These are phyloP conservation scores for Anoplophora glabripennis DNA, from an alignment of 1,140 invertebrate species.

Conservation along the genomic window DNA sequence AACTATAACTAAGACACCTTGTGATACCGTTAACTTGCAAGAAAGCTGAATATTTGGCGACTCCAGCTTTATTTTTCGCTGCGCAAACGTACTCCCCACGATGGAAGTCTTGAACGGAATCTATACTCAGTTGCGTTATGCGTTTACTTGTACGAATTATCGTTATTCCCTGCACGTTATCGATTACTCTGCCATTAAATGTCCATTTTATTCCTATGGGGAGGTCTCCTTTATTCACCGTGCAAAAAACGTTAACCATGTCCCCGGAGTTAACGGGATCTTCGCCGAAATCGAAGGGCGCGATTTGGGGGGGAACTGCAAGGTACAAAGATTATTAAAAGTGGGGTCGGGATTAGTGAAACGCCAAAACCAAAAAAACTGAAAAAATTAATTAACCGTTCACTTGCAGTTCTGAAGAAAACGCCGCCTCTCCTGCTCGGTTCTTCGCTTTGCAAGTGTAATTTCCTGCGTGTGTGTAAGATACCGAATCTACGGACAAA, in stretches of 20 bases:
- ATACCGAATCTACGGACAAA: conserved; percentile 70
- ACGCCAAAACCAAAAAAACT: background rate
- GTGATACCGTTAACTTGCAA: conserved; percentile 62
- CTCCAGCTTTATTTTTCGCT: conserved; percentile 66
- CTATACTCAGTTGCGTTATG: conserved; percentile 64
- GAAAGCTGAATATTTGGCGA: conserved; percentile 55
- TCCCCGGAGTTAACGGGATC: conserved; percentile 57
- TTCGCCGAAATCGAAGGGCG: conserved; percentile 52
- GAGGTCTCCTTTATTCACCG: conserved; percentile 57
- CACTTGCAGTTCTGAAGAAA: conserved; percentile 64
- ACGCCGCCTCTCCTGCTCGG: conserved; percentile 65
- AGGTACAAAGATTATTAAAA: conserved; percentile 44
- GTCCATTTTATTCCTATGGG: conserved; percentile 55
- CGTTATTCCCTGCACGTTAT: conserved; percentile 33
- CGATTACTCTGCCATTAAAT: conserved; percentile 34
- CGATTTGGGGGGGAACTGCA: conserved; percentile 55
- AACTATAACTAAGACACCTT: conserved; percentile 22
- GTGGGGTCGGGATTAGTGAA: background rate
- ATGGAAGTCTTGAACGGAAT: conserved; percentile 55
- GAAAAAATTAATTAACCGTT: conserved; percentile 52
- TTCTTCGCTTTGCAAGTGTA: conserved; percentile 78
- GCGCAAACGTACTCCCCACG: conserved; percentile 67
- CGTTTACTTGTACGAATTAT: conserved; percentile 61
- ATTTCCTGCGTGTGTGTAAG: conserved; percentile 71
- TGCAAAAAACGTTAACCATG: conserved; percentile 54